phyloP scores from a whole-genome alignment of 2,113 vertebrate genomes.

The Vidua macroura region DNA sequence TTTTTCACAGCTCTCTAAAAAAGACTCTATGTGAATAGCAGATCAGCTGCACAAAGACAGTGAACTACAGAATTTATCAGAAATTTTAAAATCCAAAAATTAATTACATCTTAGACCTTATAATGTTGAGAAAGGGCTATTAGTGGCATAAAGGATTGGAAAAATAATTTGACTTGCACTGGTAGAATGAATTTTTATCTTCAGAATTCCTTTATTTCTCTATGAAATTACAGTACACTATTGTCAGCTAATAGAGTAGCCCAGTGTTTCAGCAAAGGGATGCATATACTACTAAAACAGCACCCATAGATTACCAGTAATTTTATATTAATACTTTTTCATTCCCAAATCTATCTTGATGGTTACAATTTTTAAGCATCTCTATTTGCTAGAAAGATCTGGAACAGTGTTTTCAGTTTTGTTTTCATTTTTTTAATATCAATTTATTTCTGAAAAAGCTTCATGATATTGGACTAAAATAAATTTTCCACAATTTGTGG shows the following conservation, averaged over 20 bases:
- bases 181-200: neutral
- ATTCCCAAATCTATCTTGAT: neutral
- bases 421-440: neutral
- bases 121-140: neutral
- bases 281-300: neutral
- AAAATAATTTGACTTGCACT: neutral
- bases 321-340: neutral
- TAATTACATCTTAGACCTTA: neutral
- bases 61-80: neutral
- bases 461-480: neutral
- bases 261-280: neutral
- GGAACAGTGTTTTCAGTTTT: neutral
- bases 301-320: neutral
- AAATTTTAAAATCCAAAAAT: neutral
- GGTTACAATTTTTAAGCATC: neutral
- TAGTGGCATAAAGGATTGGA: neutral
- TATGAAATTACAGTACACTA: neutral
- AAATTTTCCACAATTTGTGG: neutral
- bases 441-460: neutral
- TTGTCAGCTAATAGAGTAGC: neutral
- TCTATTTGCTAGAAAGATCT: neutral
- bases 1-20: constrained; percentile 14
- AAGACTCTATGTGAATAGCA: neutral
- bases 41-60: neutral
- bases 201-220: neutral